Base-by-base conservation (phyloP, 2,113 vertebrate genomes). In the Loxodonta africana region DNA sequence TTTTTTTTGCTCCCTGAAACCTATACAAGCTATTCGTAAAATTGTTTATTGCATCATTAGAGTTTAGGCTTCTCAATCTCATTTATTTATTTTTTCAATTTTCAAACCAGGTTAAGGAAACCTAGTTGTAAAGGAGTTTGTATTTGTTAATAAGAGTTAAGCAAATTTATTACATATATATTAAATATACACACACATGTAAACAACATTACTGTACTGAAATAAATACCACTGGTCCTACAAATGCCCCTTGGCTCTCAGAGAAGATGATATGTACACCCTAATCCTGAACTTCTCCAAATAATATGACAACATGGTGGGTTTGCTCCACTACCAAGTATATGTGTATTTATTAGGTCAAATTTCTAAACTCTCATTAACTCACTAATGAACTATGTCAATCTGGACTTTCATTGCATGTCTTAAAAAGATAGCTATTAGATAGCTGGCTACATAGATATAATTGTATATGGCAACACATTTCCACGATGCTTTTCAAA, bases 111-210 rank as follows among this genome's bases (percentile, higher is more conserved):
- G 28, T 20, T 73, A 25, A 48, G 46, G 12, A 76, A 92, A 20
- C 53, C 71, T 0, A 15, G 28, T 48, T 91, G 91, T 30, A 30
- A 82, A 89, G 41, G 44, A 83, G 17, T 77, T 88, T 81, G 60
- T 84, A 80, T 92, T 85, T 91, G 9, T 76, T 73, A n/a, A 76
- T 76, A 74, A 80, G 33, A 9, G 18, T 65, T 84, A 92, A 88
- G 26, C 33, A 83, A 87, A 73, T 88, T 51, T 96, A 81, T 88
- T 73, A 74, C 11, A 83, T 77, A 88, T 65, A 65, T 57, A 93
- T 46, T 90, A 57, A 57, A 57, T 57, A 57, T 14, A 57, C 53
- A 57, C 53, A 57, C 87, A 20, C 26, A 67, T n/a, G 33, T 80
- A 96, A 82, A 57, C 57, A 62, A 57, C 57, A 91, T 63, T 28